Percentiles rank a stretch among this genome's conserved stretches.
These are phyloP conservation scores for Penelope pileata DNA, from an alignment of 2,113 vertebrate species.

Conservation along the genomic window DNA sequence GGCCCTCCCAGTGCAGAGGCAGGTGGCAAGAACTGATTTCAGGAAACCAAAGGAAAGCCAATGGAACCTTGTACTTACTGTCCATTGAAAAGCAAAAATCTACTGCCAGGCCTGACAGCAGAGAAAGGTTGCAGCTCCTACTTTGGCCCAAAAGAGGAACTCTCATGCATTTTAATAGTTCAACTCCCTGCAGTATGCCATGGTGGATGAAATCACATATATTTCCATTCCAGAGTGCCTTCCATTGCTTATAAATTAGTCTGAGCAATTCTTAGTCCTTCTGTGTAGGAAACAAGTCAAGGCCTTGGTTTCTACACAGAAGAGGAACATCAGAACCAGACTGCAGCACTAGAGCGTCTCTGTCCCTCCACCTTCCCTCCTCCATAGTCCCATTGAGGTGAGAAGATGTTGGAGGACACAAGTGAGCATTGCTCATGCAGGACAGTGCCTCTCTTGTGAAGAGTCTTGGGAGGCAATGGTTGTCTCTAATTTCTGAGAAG, in stretches of 20 bases:
- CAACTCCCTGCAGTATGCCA: neutral
- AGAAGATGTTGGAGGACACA: neutral
- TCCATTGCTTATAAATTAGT: slow-evolving; percentile 14
- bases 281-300: neutral
- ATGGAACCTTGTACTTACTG: neutral
- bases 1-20: neutral
- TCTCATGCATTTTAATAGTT: slow-evolving; percentile 22
- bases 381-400: neutral
- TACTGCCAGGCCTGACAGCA: slow-evolving; percentile 22
- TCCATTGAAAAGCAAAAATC: slow-evolving; percentile 10
- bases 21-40: neutral
- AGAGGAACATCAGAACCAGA: neutral
- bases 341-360: neutral
- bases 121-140: slow-evolving; percentile 16
- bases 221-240: neutral
- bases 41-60: slow-evolving; percentile 9
- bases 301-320: neutral
- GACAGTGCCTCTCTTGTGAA: neutral
- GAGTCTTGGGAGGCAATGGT: neutral
- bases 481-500: neutral
- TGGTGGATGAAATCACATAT: neutral
- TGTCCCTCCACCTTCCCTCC: neutral
- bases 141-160: slow-evolving; percentile 31
- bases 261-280: neutral
- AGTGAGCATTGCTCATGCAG: accelerated